Evolutionary conservation across 1,140 invertebrate species (phyloP).

Genomic region (Tyrophagus putrescentiae): DNA sequence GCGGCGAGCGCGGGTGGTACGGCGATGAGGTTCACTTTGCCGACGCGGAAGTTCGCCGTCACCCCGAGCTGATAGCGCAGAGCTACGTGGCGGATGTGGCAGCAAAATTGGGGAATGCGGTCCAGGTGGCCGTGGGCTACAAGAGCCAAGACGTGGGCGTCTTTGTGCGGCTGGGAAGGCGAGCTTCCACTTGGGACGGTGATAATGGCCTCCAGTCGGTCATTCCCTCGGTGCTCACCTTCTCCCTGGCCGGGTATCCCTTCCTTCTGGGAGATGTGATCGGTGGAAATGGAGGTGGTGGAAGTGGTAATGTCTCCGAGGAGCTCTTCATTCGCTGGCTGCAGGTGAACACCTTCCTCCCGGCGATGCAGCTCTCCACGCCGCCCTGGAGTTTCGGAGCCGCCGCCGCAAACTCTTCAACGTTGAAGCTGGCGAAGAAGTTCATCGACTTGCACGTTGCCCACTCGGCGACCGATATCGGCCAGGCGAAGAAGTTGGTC

Average conservation of each 20-base stretch:
- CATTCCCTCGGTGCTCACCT: constrained; percentile 58
- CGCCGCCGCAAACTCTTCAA: too few relatives aligned
- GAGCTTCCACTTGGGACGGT: constrained; percentile 56
- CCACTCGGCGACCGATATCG: too few relatives aligned
- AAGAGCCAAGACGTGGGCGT: constrained; percentile 58
- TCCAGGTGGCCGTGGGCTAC: constrained; percentile 53
- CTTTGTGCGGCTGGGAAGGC: constrained; percentile 76
- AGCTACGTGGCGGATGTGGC: constrained; percentile 47
- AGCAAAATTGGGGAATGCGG: constrained; percentile 46
- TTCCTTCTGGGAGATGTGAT: constrained; percentile 80
- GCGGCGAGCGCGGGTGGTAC: constrained; percentile 52
- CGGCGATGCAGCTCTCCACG: constrained; percentile 69
- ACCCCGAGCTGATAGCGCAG: constrained; percentile 46
- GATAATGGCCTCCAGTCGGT: constrained; percentile 59
- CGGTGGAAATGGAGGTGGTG: constrained; percentile 59
- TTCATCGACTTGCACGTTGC: too few relatives aligned
- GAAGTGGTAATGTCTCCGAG: constrained; percentile 40
- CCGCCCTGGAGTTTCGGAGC: too few relatives aligned
- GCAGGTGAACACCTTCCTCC: constrained; percentile 69
- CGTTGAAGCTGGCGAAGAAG: too few relatives aligned
- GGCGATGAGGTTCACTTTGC: constrained; percentile 30
- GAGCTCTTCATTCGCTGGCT: constrained; percentile 82
- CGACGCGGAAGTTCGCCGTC: constrained; percentile 33
- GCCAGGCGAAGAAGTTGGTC: too few relatives aligned
- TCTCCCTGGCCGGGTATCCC: constrained; percentile 56